Base-by-base conservation (phyloP, 2,797 vertebrate genomes). In the Lindbergichthys nudifrons region DNA sequence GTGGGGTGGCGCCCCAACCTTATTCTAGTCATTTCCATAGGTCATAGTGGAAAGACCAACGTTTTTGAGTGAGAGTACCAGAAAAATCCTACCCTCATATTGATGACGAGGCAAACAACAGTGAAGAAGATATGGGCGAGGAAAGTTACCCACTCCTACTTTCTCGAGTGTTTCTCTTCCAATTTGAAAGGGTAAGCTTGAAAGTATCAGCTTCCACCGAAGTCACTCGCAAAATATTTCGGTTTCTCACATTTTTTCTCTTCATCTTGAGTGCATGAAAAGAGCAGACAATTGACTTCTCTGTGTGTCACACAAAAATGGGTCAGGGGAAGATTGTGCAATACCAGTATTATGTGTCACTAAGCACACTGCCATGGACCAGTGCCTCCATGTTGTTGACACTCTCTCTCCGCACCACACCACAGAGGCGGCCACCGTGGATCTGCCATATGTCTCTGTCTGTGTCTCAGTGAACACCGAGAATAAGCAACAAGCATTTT, bases 301-400 rank as follows among this genome's bases (percentile, higher is more conserved):
- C 65, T 30, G 52, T 59, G 71, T 84, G 61, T 75, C 80, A 74
- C 77, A 77, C 50, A 65, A 74, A 89, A 92, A 80, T 88, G 79
- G 89, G 86, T 85, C 77, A 80, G 73, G 45, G 74, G 76, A 77
- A 85, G 77, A 81, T 78, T 83, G 83, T 81, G 80, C 82, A 81
- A 83, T 82, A 84, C 60, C 45, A 73, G 76, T 70, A 75, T 86
- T 80, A 82, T 80, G 79, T 89, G 83, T 88, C 77, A 85, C 77
- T 86, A 81, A 90, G 81, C 87, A 81, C 77, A 70, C 54, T 54
- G 58, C 51, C 79, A 81, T 83, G 80, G 80, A 86, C 77, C 74
- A 75, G 60, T 76, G 75, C 78, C 53, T 88, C 70, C 16, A 2
- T 76, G 79, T 73, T 82, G 76, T 67, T 80, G 77, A 89, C 82